Evolutionary conservation across 2,888 invertebrate genomes (phyloP).

Genomic region (Coenonympha glycerion): DNA sequence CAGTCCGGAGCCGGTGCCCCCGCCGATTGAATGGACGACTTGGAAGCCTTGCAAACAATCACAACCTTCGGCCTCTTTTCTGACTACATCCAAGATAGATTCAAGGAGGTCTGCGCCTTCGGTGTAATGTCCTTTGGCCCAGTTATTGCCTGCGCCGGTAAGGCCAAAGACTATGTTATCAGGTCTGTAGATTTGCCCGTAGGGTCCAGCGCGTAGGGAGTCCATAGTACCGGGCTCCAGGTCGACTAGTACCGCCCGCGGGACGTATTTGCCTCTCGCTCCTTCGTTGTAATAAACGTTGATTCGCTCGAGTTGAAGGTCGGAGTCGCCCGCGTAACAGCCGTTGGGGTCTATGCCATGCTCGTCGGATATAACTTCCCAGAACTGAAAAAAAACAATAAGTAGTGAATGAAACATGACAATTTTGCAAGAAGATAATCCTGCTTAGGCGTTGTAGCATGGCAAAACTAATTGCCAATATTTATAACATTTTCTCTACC

Average conservation of each 20-base stretch:
- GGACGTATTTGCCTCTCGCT: slow-evolving; percentile 67
- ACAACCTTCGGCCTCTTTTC: slow-evolving; percentile 91
- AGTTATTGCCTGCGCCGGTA: slow-evolving; percentile 65
- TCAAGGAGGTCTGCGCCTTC: slow-evolving; percentile 93
- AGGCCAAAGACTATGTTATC: slow-evolving; percentile 91
- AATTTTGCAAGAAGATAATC: too few relatives aligned
- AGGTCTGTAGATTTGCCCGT: slow-evolving; percentile 89
- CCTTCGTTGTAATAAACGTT: slow-evolving; percentile 87
- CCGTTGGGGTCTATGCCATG: slow-evolving; percentile 85
- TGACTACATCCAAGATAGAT: slow-evolving; percentile 85
- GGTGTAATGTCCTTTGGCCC: slow-evolving; percentile 88
- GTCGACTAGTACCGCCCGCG: slow-evolving; percentile 61
- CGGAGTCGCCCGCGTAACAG: slow-evolving; percentile 80
- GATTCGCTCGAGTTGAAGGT: slow-evolving; percentile 84
- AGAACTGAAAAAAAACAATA: slow-evolving; percentile 71
- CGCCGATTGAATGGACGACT: slow-evolving; percentile 82
- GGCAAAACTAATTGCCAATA: too few relatives aligned
- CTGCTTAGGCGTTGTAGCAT: too few relatives aligned
- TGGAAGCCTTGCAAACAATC: slow-evolving; percentile 94
- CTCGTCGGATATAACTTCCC: slow-evolving; percentile 87
- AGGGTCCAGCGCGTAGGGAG: slow-evolving; percentile 88
- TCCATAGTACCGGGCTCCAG: slow-evolving; percentile 81
- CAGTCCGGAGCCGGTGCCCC: slow-evolving; percentile 69
- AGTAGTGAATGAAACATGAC: too few relatives aligned
- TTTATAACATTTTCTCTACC: too few relatives aligned